These are phyloP conservation scores for Ceriagrion tenellum DNA, from an alignment of 2,888 invertebrate species.

Conservation along the genomic window DNA sequence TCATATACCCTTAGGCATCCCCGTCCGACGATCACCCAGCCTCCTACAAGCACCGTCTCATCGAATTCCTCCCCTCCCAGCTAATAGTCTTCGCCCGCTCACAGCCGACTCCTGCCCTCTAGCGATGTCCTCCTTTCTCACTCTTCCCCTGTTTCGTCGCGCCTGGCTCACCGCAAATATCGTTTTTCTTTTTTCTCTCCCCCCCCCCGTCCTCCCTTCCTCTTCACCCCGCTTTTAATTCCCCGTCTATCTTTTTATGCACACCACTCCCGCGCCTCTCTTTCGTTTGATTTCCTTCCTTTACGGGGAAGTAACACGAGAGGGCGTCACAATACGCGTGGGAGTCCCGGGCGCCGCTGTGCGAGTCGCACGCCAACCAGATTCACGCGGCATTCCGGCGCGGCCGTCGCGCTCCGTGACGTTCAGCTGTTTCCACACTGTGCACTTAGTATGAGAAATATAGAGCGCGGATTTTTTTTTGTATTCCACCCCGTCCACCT, in stretches of 20 bases:
- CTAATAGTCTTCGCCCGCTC: not conserved
- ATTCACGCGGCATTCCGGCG: constrained; percentile 63
- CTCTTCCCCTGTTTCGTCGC: constrained; percentile 15
- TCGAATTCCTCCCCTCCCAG: not conserved
- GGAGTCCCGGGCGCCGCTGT: constrained; percentile 62
- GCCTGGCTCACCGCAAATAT: constrained; percentile 64
- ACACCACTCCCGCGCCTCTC: not conserved
- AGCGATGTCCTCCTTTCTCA: constrained; percentile 51
- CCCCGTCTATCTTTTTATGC: constrained; percentile 29
- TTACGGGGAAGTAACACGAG: constrained; percentile 64
- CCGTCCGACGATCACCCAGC: not conserved
- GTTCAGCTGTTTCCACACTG: constrained; percentile 49
- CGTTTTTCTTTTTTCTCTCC: constrained; percentile 41
- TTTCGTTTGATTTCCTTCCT: constrained; percentile 62
- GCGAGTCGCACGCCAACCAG: constrained; percentile 65
- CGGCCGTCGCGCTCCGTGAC: constrained; percentile 61
- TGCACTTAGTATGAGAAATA: constrained; percentile 50
- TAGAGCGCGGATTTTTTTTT: constrained; percentile 17
- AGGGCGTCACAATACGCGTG: constrained; percentile 67
- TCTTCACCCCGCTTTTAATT: not conserved
- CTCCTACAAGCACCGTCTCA: not conserved
- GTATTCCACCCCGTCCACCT: not conserved
- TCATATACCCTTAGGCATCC: not conserved
- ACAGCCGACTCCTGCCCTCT: constrained; percentile 14
- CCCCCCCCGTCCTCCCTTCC: not conserved